Evolutionary conservation across 1,140 invertebrate species (phyloP).

Genomic region (Eriocheir sinensis): DNA sequence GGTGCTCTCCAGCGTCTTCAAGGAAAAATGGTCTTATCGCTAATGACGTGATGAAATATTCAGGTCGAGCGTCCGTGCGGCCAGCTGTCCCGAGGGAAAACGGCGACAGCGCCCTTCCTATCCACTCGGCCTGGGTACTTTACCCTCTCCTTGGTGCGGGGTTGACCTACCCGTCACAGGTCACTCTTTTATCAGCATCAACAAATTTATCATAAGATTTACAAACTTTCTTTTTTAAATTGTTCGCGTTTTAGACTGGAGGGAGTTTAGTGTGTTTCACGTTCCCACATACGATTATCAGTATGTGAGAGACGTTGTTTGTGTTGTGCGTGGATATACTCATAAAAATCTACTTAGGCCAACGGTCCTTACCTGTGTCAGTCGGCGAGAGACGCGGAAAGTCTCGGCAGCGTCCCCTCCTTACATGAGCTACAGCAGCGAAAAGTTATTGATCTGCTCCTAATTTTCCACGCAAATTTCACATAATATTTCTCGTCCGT

Average conservation of each 20-base stretch:
- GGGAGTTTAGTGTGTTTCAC: neutral
- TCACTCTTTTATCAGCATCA: neutral
- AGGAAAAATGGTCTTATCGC: neutral
- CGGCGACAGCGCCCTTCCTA: neutral
- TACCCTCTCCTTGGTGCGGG: too few relatives aligned
- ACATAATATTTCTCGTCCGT: neutral
- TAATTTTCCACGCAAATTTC: neutral
- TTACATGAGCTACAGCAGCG: neutral
- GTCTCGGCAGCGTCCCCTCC: neutral
- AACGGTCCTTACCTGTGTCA: neutral
- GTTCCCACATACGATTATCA: neutral
- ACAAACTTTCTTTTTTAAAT: too few relatives aligned
- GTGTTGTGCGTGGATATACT: neutral
- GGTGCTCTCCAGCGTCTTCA: neutral
- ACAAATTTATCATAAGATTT: neutral
- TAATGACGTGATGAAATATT: constrained; percentile 26
- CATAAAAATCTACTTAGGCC: neutral
- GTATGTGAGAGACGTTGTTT: neutral
- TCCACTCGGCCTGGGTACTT: neutral
- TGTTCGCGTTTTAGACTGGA: neutral
- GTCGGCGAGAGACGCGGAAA: neutral
- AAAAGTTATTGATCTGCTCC: neutral
- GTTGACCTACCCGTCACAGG: too few relatives aligned
- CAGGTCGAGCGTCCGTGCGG: neutral
- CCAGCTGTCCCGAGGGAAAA: neutral